A percentile compares a stretch with the other conserved stretches of the same genome.
Conservation (phyloP, 2,888 invertebrate species). For the Tanypteryx hageni region DNA sequence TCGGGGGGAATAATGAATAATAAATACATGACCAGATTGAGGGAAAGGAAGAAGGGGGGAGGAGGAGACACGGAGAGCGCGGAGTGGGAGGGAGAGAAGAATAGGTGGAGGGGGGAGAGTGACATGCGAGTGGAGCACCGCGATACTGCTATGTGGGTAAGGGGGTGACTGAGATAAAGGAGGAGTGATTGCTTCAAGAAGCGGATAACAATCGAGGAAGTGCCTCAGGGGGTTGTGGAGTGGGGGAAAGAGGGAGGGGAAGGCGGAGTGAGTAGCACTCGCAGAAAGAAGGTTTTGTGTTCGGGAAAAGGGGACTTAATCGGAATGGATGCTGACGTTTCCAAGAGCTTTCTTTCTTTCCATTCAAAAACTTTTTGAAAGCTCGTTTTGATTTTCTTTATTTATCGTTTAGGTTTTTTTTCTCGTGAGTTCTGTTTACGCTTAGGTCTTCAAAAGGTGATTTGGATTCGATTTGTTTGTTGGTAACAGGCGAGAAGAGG, state of each 20-base stretch:
- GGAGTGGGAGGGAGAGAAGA: neutral
- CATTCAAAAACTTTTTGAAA: neutral
- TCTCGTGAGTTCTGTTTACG: too few species aligned
- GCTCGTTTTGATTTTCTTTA: too few species aligned
- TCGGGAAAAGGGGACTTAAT: neutral
- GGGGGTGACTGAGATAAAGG: neutral
- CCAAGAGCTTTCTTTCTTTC: neutral
- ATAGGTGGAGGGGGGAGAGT: neutral
- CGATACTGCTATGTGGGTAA: neutral
- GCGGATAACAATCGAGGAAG: neutral
- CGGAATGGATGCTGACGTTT: neutral
- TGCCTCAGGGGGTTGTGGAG: neutral
- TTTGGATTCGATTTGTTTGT: too few species aligned
- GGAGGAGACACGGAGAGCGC: neutral
- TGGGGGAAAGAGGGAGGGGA: too few species aligned
- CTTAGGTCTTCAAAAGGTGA: too few species aligned
- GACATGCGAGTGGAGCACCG: neutral
- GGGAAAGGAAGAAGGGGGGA: neutral
- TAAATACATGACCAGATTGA: slow-evolving; percentile 56
- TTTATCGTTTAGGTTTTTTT: too few species aligned
- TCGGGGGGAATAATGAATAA: slow-evolving; percentile 52
- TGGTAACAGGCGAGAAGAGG: too few species aligned
- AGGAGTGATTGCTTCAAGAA: slow-evolving; percentile 21
- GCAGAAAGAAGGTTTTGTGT: neutral
- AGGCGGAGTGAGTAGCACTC: too few species aligned